Base-by-base conservation (phyloP, 2,113 vertebrate genomes). In the Equus quagga region DNA sequence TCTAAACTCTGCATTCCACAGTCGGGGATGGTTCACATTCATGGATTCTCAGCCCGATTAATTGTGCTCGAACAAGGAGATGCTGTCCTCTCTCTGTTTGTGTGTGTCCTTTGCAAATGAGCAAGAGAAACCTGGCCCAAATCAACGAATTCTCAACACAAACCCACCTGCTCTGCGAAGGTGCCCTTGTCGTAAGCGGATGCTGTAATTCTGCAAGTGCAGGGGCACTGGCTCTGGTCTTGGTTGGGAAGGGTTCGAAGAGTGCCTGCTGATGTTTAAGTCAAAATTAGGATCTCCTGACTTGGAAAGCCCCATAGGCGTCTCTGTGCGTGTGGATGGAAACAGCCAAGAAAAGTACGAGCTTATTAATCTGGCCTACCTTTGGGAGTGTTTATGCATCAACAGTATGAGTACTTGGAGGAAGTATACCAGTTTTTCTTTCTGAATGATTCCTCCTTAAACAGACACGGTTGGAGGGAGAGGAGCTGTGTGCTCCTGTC, bases 31-130 rank as follows among this genome's bases (percentile, higher is more conserved):
- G 76, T 9, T 56, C 24, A 56, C 8, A 0, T 46, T 58, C 73
- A 33, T 1, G 1, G 7, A 62, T n/a, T n/a, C 11, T 17, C 46
- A 26, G 51, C 17, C 23, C 0, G 0, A 12, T 62, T 8, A 26
- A 19, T 58, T 89, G 62, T 41, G 18, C 69, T 46, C 62, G 3
- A 33, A 69, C 28, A 51, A 49, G 62, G 44, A 81, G 26, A 5
- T 8, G 1, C 56, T 12, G 3, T 21, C 31, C 54, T 56, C 62
- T n/a, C 54, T 46, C 62, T n/a, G 8, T 24, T 4, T 5, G 5
- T 14, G 10, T 1, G 0, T 3, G 9, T 58, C 31, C 8, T 8
- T 56, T 64, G 23, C 24, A 75, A 21, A n/a, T n/a, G 33, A 76
- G 33, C 49, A 75, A 44, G 41, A 64, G 31, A 81, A 36, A 28